phyloP scores from a whole-genome alignment of 1,140 invertebrate genomes.

The Heliconius nattereri region DNA sequence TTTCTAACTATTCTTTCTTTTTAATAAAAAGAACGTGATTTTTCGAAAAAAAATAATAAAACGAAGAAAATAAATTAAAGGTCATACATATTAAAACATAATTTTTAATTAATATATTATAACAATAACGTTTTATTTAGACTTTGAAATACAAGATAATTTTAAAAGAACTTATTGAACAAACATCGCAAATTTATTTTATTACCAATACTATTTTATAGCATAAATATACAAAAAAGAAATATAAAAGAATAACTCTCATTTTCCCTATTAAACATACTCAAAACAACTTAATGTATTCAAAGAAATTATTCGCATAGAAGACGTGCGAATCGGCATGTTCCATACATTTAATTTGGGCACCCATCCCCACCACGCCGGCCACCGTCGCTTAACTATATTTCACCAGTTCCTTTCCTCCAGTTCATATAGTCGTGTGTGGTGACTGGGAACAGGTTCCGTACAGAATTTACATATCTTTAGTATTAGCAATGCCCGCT shows the following conservation, averaged over 20 bases:
- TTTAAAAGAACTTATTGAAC: no score
- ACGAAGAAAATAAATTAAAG: no score
- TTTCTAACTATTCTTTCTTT: no score
- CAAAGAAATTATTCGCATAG: not conserved
- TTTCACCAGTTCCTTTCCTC: not conserved
- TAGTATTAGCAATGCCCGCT: conserved; percentile 11
- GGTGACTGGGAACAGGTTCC: not conserved
- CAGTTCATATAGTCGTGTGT: not conserved
- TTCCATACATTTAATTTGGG: not conserved
- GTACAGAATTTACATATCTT: not conserved
- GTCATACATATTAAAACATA: no score
- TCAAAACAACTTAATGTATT: not conserved
- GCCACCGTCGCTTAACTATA: not conserved
- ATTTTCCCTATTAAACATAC: not conserved
- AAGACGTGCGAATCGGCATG: not conserved
- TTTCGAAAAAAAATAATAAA: no score
- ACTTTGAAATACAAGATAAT: no score
- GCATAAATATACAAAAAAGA: no score
- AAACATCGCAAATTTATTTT: no score
- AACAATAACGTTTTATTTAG: no score
- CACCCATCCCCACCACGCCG: not conserved
- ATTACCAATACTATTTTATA: no score
- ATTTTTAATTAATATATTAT: no score
- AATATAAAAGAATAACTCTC: not conserved
- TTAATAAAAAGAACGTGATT: no score